Evolutionary conservation across 2,888 invertebrate genomes (phyloP).

Genomic region (Apodemia duryi): DNA sequence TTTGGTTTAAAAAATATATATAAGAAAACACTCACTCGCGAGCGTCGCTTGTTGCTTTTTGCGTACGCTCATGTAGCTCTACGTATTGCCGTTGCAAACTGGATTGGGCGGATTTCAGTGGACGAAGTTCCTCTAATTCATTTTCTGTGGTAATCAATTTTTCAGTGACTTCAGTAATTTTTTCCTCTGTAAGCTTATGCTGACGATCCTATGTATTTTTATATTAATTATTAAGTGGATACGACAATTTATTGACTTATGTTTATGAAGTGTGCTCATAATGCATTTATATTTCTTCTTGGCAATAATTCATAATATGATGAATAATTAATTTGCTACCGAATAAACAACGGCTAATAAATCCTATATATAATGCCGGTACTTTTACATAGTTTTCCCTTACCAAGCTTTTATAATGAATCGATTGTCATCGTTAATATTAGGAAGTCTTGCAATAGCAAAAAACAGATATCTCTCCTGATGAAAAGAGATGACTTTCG

Average conservation of each 20-base stretch:
- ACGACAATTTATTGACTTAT: too few species aligned
- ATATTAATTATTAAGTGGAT: background rate
- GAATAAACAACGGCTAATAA: background rate
- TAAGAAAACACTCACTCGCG: conserved; percentile 40
- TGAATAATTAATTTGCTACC: background rate
- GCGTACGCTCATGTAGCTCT: conserved; percentile 54
- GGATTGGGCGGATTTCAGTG: conserved; percentile 46
- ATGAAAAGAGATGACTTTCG: too few species aligned
- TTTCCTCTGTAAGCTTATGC: conserved; percentile 52
- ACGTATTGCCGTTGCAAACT: conserved; percentile 52
- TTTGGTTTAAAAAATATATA: too few species aligned
- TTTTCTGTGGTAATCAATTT: conserved; percentile 46
- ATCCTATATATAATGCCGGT: too few species aligned
- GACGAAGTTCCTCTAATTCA: conserved; percentile 53
- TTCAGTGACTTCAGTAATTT: conserved; percentile 47
- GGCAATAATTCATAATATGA: background rate
- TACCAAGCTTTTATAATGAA: too few species aligned
- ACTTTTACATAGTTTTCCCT: too few species aligned
- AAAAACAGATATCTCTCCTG: too few species aligned
- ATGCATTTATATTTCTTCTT: background rate
- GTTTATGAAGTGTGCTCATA: background rate
- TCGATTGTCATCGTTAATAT: too few species aligned
- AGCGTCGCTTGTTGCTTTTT: conserved; percentile 50
- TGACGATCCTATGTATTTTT: conserved; percentile 58
- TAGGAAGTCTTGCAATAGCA: too few species aligned